phyloP scores from a whole-genome alignment of 2,888 invertebrate genomes.

The Monochamus alternatus region DNA sequence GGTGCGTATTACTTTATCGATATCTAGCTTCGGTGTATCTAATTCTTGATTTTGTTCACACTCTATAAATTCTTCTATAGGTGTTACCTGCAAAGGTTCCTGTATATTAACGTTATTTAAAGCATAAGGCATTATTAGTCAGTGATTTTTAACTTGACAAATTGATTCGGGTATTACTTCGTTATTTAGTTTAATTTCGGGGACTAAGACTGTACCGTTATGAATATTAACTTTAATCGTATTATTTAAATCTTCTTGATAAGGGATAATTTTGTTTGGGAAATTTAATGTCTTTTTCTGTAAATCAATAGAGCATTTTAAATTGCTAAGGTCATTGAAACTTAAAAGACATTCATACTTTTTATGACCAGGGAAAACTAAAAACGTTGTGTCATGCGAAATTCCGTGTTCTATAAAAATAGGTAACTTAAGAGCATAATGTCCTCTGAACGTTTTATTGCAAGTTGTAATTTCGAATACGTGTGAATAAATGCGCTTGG shows the following conservation, averaged over 20 bases:
- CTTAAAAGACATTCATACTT: not conserved
- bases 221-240: not conserved
- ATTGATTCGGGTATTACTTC: not conserved
- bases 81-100: not conserved
- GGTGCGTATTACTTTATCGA: not conserved
- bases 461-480: constrained; percentile 1
- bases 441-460: not conserved
- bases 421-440: not conserved
- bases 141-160: not conserved
- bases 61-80: not conserved
- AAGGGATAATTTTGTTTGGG: not conserved
- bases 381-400: not conserved
- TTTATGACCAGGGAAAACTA: not conserved
- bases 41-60: not conserved
- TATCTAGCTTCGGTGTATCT: not conserved
- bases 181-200: not conserved
- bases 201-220: not conserved
- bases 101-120: not conserved
- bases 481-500: not conserved
- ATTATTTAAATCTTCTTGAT: constrained; percentile 4
- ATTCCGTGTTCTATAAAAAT: not conserved
- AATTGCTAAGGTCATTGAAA: not conserved
- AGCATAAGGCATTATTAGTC: not conserved
- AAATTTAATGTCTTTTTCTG: not conserved
- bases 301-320: not conserved